A percentile compares a stretch with the other conserved stretches of the same genome.
Evolutionary conservation across 2,113 vertebrate species (phyloP).

Genomic region (Esox niger): DNA sequence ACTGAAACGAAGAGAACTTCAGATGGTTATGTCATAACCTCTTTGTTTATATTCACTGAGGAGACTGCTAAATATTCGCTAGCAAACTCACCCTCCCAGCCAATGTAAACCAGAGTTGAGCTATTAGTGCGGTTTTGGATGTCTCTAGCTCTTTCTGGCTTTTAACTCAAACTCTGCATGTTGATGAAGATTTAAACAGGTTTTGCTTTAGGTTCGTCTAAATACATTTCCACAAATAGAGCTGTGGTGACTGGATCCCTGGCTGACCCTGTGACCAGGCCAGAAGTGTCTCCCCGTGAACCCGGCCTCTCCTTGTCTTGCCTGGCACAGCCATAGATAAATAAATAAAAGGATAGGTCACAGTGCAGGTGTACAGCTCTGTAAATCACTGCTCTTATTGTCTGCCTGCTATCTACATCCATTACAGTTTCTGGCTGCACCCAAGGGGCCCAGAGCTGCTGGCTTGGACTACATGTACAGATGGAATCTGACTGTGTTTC

Average conservation of each 20-base stretch:
- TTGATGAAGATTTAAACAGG: background rate
- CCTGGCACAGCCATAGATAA: background rate
- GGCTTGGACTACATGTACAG: slow-evolving; percentile 29
- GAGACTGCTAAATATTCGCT: too few relatives aligned
- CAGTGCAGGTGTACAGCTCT: slow-evolving; percentile 19
- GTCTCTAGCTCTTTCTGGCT: background rate
- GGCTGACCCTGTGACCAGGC: too few relatives aligned
- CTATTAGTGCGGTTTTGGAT: too few relatives aligned
- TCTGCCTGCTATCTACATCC: slow-evolving; percentile 33
- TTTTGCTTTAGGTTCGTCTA: too few relatives aligned
- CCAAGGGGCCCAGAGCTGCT: slow-evolving; percentile 13
- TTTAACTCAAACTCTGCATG: background rate
- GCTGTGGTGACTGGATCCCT: too few relatives aligned
- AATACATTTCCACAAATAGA: too few relatives aligned
- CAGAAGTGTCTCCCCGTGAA: too few relatives aligned
- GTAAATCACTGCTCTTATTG: slow-evolving; percentile 33
- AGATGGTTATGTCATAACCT: too few relatives aligned
- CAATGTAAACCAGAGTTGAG: background rate
- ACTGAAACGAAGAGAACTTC: too few relatives aligned
- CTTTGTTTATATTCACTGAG: too few relatives aligned
- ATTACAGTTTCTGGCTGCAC: slow-evolving; percentile 14
- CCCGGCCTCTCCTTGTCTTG: too few relatives aligned
- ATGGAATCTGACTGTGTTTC: slow-evolving; percentile 47
- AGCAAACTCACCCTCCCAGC: too few relatives aligned
- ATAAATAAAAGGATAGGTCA: background rate